A percentile compares a stretch with the other conserved stretches of the same genome.
These are phyloP conservation scores for Rotaria socialis DNA, from an alignment of 2,888 invertebrate genomes.

Conservation along the genomic window DNA sequence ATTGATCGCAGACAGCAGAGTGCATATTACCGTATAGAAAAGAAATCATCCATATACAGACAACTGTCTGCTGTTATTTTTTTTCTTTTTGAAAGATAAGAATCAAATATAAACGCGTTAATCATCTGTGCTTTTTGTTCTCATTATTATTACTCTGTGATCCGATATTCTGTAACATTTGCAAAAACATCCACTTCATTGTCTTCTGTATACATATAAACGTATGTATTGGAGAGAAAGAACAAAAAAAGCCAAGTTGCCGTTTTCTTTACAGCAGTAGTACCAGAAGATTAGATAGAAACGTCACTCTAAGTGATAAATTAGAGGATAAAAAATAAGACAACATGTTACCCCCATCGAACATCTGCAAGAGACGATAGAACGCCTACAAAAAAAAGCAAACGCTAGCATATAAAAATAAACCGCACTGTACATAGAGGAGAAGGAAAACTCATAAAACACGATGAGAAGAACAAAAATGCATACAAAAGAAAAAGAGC, in stretches of 20 bases:
- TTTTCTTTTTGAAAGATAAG: not conserved
- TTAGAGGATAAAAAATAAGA: not conserved
- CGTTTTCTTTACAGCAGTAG: not conserved
- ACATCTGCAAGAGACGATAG: not conserved
- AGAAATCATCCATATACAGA: not conserved
- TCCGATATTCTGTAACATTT: not conserved
- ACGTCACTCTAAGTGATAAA: not conserved
- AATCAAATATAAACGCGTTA: not conserved
- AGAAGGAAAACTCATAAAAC: not conserved
- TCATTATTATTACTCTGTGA: not conserved
- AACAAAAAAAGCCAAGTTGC: not conserved
- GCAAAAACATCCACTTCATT: not conserved
- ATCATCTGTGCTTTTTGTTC: not conserved
- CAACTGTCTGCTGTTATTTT: not conserved
- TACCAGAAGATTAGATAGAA: not conserved
- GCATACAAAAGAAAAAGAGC: constrained; percentile 5
- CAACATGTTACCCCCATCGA: not conserved
- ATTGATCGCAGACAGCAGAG: not conserved
- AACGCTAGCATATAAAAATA: not conserved
- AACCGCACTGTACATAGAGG: not conserved
- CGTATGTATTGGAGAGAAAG: not conserved
- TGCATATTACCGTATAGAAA: not conserved
- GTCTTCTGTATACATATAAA: not conserved
- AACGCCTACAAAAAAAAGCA: not conserved
- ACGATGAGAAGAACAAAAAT: not conserved